Conservation (phyloP, 2,113 vertebrate species). For the Setophaga kirtlandii region DNA sequence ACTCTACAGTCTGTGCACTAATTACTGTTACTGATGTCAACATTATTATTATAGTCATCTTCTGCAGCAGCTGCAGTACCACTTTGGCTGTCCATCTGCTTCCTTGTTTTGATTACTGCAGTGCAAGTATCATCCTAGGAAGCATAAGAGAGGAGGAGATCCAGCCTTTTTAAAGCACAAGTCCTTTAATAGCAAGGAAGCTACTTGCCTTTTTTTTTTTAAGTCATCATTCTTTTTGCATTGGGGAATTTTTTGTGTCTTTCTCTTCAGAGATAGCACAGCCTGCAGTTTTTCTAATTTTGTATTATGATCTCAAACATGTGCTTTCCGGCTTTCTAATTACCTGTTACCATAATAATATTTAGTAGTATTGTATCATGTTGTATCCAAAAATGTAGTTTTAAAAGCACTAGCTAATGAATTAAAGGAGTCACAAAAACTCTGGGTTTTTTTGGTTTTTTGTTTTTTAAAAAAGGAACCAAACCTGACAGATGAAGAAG, state of each 20-base stretch:
- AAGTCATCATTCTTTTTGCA: not conserved
- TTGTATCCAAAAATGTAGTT: not conserved
- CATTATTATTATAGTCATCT: conserved; percentile 65
- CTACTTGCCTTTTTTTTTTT: not conserved
- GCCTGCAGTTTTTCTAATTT: not conserved
- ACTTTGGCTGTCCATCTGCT: conserved; percentile 70
- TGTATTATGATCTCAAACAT: not conserved
- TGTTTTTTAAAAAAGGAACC: not conserved
- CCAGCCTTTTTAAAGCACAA: conserved; percentile 27
- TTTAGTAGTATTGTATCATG: not conserved
- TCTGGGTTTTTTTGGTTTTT: not conserved
- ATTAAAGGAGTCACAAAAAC: not conserved
- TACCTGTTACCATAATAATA: not conserved
- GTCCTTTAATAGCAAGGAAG: conserved; percentile 42
- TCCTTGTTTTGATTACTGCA: conserved; percentile 66
- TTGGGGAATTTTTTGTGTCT: not conserved
- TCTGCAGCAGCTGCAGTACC: conserved; percentile 63
- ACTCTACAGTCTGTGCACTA: conserved; percentile 55
- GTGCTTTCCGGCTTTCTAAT: not conserved
- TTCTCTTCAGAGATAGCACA: not conserved
- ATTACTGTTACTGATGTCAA: conserved; percentile 70
- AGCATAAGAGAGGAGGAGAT: conserved; percentile 32
- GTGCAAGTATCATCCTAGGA: conserved; percentile 40
- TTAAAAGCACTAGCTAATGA: not conserved
- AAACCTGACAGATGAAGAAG: not conserved